Conservation (phyloP, 2,113 vertebrate genomes). For the Indri indri region DNA sequence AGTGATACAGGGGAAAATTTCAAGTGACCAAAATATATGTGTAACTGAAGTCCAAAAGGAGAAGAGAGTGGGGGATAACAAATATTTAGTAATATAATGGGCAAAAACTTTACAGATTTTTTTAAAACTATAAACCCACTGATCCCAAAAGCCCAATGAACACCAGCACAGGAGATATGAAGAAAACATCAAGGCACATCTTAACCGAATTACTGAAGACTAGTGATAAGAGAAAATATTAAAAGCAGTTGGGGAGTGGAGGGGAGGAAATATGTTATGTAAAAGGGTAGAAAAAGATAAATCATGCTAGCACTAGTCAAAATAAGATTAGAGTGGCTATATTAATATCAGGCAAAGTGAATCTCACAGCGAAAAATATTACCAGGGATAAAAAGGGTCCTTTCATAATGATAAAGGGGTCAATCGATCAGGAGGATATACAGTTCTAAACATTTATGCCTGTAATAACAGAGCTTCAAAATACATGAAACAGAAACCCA, state of each 20-base stretch:
- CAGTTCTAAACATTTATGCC: background rate
- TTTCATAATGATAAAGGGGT: slow-evolving; percentile 37
- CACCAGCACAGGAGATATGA: background rate
- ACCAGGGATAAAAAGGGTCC: background rate
- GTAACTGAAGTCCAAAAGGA: background rate
- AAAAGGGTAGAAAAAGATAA: background rate
- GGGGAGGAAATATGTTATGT: background rate
- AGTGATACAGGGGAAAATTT: background rate
- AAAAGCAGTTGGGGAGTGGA: background rate
- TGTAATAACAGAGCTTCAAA: background rate
- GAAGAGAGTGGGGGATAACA: background rate
- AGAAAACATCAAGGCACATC: background rate
- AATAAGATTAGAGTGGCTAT: background rate
- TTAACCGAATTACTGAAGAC: slow-evolving; percentile 20
- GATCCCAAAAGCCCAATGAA: slow-evolving; percentile 15
- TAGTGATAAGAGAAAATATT: slow-evolving; percentile 12
- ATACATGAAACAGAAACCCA: background rate
- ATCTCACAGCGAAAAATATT: slow-evolving; percentile 16
- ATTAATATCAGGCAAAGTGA: background rate
- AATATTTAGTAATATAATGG: background rate
- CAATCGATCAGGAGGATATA: slow-evolving; percentile 2
- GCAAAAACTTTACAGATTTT: background rate
- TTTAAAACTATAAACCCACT: background rate
- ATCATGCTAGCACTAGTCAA: background rate
- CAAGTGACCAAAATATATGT: background rate